Base-by-base conservation (phyloP, 2,113 vertebrate genomes). In the Alaudala cheleensis region DNA sequence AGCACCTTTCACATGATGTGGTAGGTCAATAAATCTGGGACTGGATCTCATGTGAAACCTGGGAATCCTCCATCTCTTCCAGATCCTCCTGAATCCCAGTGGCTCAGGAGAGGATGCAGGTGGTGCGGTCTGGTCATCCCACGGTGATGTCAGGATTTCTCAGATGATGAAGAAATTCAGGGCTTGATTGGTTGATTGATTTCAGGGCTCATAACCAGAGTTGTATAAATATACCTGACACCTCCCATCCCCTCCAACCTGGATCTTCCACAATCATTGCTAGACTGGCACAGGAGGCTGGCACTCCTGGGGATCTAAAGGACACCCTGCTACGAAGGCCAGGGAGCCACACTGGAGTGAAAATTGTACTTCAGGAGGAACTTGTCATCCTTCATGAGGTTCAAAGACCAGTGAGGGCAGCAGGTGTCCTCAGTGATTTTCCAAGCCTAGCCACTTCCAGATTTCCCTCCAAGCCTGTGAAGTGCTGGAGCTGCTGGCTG, bases 271-370 rank as follows among this genome's bases (percentile, higher is more conserved):
- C 1, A 5, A 22, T n/a, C 4, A 0, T 8, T 15, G 56, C 39
- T 67, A 29, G 39, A 50, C 24, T 31, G 57, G 22, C 51, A 37
- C 21, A 47, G 65, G 58, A 70, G 39, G 14, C 24, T 33, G 47
- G 26, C 9, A 8, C 25, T 12, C 0, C 0, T 18, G 4, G 11
- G 14, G 26, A 23, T n/a, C 58, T 42, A 42, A 65, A 69, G 37
- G 11, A 78, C 9, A 69, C 7, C 10, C 44, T 76, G 47, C 53
- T 21, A 2, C 4, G 6, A 71, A 51, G 54, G 78, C 23, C 57
- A 45, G n/a, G 24, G n/a, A 69, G 31, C n/a, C 28, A 53, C 7
- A 50, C 5, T 23, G 24, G 37, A 79, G 19, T 58, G 56, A 57
- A 79, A 61, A 69, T 1, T n/a, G 24, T 44, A 22, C 26, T 20